Conservation (phyloP, 92 coral and sea anemone genomes). For the Phenganax stokvisi region DNA sequence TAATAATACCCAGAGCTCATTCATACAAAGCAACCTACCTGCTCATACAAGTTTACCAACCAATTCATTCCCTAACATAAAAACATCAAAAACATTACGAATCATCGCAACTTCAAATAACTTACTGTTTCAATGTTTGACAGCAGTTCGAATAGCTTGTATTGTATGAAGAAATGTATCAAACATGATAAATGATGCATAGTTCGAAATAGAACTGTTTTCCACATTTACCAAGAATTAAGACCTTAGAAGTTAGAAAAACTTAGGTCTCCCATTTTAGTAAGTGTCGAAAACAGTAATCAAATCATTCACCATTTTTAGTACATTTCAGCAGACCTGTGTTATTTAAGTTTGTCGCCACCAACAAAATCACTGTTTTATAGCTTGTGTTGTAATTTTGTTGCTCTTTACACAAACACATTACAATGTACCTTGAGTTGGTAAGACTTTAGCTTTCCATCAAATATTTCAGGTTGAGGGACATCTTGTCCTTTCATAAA, state of each 20-base stretch:
- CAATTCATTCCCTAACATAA: slow-evolving; percentile 85
- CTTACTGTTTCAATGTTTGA: too few relatives aligned
- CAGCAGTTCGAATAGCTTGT: too few relatives aligned
- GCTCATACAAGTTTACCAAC: slow-evolving; percentile 89
- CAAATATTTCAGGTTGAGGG: slow-evolving; percentile 76
- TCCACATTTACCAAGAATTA: too few relatives aligned
- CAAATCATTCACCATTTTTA: too few relatives aligned
- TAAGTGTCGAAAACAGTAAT: too few relatives aligned
- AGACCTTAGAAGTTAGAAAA: too few relatives aligned
- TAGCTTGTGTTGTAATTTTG: too few relatives aligned
- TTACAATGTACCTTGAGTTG: slow-evolving; percentile 59
- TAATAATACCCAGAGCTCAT: neutral
- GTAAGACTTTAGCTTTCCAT: slow-evolving; percentile 69
- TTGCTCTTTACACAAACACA: neutral
- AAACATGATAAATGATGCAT: too few relatives aligned
- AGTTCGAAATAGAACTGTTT: too few relatives aligned
- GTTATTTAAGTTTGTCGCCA: neutral
- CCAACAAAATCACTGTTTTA: neutral
- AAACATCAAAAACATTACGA: neutral
- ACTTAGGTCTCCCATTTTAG: too few relatives aligned
- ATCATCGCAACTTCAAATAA: neutral
- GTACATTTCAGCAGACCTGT: too few relatives aligned
- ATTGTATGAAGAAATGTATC: too few relatives aligned
- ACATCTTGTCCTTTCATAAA: slow-evolving; percentile 66
- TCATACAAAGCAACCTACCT: slow-evolving; percentile 47